Evolutionary conservation across 2,797 vertebrate species (phyloP).

Genomic region (Manis crassicaudata): DNA sequence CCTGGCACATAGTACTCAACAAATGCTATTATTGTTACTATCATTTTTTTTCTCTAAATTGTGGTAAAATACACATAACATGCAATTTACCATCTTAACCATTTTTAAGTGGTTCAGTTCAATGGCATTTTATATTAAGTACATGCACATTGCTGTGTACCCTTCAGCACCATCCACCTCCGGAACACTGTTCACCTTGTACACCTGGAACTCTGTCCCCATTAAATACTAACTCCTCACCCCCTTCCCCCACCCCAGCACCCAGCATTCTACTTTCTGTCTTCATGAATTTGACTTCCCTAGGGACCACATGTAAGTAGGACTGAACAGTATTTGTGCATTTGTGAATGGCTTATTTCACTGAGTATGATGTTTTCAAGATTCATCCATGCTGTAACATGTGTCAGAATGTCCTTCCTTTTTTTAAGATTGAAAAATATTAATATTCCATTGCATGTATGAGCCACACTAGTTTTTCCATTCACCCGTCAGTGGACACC

Average conservation of each 20-base stretch:
- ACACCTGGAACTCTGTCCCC: not conserved
- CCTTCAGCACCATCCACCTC: not conserved
- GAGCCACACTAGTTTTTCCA: not conserved
- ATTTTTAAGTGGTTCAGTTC: not conserved
- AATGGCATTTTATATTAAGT: not conserved
- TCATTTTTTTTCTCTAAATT: not conserved
- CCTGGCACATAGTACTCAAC: not conserved
- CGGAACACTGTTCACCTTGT: not conserved
- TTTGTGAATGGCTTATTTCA: not conserved
- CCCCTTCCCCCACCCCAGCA: not conserved
- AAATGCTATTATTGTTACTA: not conserved
- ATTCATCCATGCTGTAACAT: not conserved
- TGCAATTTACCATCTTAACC: not conserved
- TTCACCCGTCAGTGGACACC: too few species aligned
- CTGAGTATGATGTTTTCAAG: not conserved
- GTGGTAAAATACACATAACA: not conserved
- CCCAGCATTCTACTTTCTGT: not conserved
- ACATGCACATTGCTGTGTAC: too few species aligned
- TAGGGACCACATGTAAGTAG: not conserved
- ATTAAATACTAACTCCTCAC: not conserved
- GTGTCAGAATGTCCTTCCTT: not conserved
- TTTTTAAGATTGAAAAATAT: not conserved
- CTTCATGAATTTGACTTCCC: not conserved
- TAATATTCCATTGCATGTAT: not conserved
- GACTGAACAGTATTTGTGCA: not conserved